Evolutionary conservation across 2,888 invertebrate species (phyloP).

Genomic region (Xanthia togata): DNA sequence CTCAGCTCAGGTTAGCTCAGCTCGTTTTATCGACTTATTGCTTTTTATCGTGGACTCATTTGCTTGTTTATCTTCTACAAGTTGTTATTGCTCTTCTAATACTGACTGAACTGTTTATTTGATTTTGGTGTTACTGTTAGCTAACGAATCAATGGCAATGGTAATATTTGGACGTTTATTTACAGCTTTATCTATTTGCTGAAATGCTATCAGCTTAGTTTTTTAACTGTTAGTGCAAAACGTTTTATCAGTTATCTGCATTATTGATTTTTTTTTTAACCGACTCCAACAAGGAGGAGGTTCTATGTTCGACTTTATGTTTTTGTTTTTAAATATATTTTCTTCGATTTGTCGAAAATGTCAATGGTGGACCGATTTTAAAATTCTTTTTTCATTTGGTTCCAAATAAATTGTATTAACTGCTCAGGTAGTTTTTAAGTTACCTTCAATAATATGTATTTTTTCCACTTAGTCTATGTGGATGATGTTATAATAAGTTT

Average conservation of each 20-base stretch:
- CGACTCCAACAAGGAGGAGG: no score
- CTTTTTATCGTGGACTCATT: constrained; percentile 82
- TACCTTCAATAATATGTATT: no score
- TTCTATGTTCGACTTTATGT: no score
- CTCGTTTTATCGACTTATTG: constrained; percentile 80
- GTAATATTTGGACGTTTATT: constrained; percentile 45
- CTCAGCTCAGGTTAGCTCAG: constrained; percentile 65
- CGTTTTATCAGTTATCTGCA: background rate
- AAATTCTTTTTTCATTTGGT: no score
- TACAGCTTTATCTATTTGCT: constrained; percentile 24
- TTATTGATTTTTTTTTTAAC: constrained; percentile 8
- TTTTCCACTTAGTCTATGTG: no score
- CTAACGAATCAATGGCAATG: constrained; percentile 48
- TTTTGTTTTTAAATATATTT: no score
- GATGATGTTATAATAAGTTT: no score
- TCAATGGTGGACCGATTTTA: no score
- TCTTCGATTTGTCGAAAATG: no score
- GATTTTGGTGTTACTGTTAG: constrained; percentile 62
- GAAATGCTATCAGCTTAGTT: constrained; percentile 17
- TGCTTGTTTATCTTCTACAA: constrained; percentile 80
- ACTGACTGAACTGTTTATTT: constrained; percentile 77
- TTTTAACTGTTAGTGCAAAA: constrained; percentile 1
- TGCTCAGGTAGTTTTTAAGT: no score
- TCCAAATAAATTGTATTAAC: no score
- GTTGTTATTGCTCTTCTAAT: constrained; percentile 79